phyloP scores from a whole-genome alignment of 2,888 invertebrate species.

The Drosophila borealis region DNA sequence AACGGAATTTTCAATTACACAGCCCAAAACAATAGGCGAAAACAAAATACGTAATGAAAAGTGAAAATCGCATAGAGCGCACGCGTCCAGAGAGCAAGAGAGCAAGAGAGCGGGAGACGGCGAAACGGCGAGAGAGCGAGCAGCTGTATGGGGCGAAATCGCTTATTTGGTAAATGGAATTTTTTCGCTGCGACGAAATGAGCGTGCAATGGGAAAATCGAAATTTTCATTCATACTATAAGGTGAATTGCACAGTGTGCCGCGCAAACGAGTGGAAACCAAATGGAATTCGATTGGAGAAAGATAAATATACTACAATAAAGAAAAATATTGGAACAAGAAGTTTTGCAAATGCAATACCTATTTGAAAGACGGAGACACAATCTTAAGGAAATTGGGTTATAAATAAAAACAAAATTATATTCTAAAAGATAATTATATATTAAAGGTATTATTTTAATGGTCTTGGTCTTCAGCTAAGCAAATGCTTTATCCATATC shows the following conservation, averaged over 20 bases:
- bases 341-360: no score
- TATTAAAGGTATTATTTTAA: no score
- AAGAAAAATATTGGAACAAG: no score
- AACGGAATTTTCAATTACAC: constrained; percentile 77
- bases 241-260: constrained; percentile 69
- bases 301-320: neutral
- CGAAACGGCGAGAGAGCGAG: constrained; percentile 5
- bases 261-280: neutral
- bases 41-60: constrained; percentile 70
- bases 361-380: no score
- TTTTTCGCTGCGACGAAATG: constrained; percentile 57
- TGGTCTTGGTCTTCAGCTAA: no score
- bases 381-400: no score
- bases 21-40: constrained; percentile 56
- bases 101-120: neutral
- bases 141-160: constrained; percentile 32
- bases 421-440: no score
- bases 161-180: constrained; percentile 52
- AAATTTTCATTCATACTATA: constrained; percentile 79
- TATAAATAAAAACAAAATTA: no score
- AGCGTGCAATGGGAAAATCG: constrained; percentile 74
- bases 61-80: constrained; percentile 69
- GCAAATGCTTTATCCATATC: no score
- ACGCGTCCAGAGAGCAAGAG: constrained; percentile 54
- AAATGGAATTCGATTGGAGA: no score